Base-by-base conservation (phyloP, 2,113 vertebrate species). In the Phalacrocorax pelagicus region DNA sequence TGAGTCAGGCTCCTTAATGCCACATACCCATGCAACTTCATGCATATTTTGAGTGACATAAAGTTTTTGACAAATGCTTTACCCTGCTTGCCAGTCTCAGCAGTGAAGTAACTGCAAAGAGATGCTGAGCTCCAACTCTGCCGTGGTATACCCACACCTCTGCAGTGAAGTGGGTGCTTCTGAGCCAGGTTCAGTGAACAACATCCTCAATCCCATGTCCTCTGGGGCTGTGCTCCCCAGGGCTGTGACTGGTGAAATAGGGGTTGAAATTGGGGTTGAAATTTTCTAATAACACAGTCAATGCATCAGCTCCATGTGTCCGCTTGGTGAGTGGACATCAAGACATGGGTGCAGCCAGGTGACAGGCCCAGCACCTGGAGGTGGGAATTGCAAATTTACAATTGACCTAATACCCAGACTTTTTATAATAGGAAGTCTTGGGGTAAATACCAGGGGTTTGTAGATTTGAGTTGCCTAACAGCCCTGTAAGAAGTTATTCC, bases 71-170 rank as follows among this genome's bases (percentile, higher is more conserved):
- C 49, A 21, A 18, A 2, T 0, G 12, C 44, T 63, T 46, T 12
- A 4, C 23, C 15, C 16, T 3, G 15, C 1, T 26, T 17, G 36
- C 36, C 10, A 2, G 4, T 13, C 32, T 15, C 23, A 10, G 29
- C 15, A 12, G 29, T 11, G 27, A 17, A 3, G 15, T 8, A 20
- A 2, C 26, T 10, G 44, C 40, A 5, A 5, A 9, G 42, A 29
- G 62, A 19, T 24, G 57, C n/a, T 6, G 40, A 82, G 66, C 38
- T 27, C 22, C n/a, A 18, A 3, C 62, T 20, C 12, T 1, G 4
- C 66, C 1, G 0, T 5, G 55, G 38, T 1, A 0, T 0, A 8
- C 2, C 24, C 51, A 1, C 61, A 5, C 4, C 13, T 51, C 66
- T 19, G 27, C 3, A 2, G 18, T 10, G n/a, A 16, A 5, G 6